phyloP scores from a whole-genome alignment of 2,797 vertebrate genomes.

The Setipinna tenuifilis region DNA sequence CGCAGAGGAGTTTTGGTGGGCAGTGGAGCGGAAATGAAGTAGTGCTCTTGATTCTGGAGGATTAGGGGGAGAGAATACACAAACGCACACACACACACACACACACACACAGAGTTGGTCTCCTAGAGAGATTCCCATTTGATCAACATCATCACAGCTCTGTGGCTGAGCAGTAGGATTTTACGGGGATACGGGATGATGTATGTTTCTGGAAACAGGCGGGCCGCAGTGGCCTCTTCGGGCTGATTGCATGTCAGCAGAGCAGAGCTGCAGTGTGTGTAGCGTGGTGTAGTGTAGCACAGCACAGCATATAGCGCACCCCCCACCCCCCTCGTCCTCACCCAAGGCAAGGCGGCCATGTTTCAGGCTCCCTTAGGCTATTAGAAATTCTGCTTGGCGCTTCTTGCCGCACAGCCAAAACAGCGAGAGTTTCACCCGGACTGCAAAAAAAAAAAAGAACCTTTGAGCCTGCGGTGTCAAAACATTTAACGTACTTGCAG shows the following conservation, averaged over 20 bases:
- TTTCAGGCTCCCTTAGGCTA: background rate
- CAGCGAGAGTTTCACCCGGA: background rate
- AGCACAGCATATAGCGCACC: too few species aligned
- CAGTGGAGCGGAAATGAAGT: conserved; percentile 45
- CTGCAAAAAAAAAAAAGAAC: background rate
- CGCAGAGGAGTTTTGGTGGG: conserved; percentile 40
- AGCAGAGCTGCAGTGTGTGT: background rate
- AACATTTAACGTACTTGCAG: conserved; percentile 3
- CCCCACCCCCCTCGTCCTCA: background rate
- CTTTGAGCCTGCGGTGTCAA: background rate
- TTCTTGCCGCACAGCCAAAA: background rate
- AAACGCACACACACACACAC: background rate
- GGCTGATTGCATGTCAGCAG: background rate
- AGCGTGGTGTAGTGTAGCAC: background rate
- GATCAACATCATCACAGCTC: conserved; percentile 7
- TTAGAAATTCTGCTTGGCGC: background rate
- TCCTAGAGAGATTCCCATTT: conserved; percentile 14
- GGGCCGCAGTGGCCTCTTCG: background rate
- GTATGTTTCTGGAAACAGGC: background rate
- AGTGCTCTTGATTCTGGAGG: conserved; percentile 42
- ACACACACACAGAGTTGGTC: background rate
- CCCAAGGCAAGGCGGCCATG: background rate
- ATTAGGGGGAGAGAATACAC: conserved; percentile 18
- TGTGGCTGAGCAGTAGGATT: background rate
- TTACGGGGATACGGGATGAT: background rate